Percentiles rank a stretch among this genome's conserved stretches.
Conservation (phyloP, 64 coral and sea anemone genomes). For the Astreopora myriophthalma region DNA sequence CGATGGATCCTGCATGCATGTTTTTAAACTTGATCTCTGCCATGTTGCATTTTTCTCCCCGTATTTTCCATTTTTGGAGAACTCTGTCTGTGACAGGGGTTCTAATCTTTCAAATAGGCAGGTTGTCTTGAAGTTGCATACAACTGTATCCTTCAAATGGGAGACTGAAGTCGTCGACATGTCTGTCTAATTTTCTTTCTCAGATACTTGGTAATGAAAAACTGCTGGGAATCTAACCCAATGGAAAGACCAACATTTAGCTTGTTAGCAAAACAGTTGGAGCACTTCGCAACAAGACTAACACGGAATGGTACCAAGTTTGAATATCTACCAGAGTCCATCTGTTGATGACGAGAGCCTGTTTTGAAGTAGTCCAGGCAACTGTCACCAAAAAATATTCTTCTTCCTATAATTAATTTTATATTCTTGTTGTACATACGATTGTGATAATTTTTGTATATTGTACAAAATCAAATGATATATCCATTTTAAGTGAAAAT, state of each 20-base stretch:
- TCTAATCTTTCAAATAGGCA: too few species aligned
- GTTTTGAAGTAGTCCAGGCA: neutral
- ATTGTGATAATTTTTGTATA: constrained; percentile 32
- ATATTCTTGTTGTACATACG: constrained; percentile 16
- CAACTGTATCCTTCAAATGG: neutral
- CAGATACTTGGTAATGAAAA: constrained; percentile 43
- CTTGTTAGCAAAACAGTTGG: constrained; percentile 32
- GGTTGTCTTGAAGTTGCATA: too few species aligned
- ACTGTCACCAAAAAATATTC: neutral
- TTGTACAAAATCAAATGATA: constrained; percentile 35
- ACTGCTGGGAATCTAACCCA: constrained; percentile 26
- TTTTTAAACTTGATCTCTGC: too few species aligned
- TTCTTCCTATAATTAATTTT: neutral
- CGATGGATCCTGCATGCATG: too few species aligned
- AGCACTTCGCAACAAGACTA: constrained; percentile 9
- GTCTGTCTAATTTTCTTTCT: neutral
- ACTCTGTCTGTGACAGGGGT: too few species aligned
- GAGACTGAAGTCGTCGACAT: neutral
- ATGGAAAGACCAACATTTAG: constrained; percentile 43
- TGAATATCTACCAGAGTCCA: constrained; percentile 31
- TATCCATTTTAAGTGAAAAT: neutral
- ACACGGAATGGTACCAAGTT: constrained; percentile 22
- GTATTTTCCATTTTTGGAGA: too few species aligned
- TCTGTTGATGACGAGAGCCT: neutral
- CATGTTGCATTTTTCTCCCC: too few species aligned